These are phyloP conservation scores for Sthenelais limicola DNA, from an alignment of 2,888 invertebrate genomes.

Conservation along the genomic window DNA sequence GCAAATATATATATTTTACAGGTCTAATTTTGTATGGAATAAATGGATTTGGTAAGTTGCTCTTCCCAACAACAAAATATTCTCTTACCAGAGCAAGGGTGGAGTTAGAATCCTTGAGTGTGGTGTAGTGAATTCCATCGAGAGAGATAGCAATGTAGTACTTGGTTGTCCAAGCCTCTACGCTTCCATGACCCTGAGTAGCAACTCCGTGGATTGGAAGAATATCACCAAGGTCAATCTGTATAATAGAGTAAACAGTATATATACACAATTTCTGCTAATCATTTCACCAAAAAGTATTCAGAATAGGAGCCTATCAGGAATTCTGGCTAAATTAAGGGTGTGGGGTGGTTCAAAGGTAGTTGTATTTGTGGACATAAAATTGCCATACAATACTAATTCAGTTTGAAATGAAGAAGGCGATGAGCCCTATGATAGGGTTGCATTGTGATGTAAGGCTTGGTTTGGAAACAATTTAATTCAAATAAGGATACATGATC, in stretches of 20 bases:
- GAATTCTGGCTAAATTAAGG: too few species aligned
- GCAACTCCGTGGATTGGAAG: constrained; percentile 34
- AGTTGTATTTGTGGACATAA: too few species aligned
- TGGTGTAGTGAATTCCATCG: constrained; percentile 35
- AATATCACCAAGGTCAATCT: constrained; percentile 39
- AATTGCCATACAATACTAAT: too few species aligned
- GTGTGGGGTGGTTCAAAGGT: too few species aligned
- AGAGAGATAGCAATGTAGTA: constrained; percentile 37
- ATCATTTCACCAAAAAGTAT: constrained; percentile 4
- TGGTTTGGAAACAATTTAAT: too few species aligned
- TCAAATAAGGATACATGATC: too few species aligned
- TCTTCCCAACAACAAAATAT: too few species aligned
- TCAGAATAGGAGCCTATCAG: too few species aligned
- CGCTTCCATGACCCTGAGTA: constrained; percentile 24
- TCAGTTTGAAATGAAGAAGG: too few species aligned
- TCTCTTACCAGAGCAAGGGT: constrained; percentile 32
- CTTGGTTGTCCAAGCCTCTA: constrained; percentile 28
- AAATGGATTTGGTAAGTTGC: background rate
- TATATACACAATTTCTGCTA: background rate
- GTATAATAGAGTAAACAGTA: background rate
- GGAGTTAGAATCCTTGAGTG: constrained; percentile 25
- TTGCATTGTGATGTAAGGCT: too few species aligned
- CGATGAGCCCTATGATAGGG: too few species aligned
- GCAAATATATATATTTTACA: background rate
- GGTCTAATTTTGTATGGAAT: background rate